Base-by-base conservation (phyloP, 2,797 vertebrate genomes). In the Sebastes goodei region DNA sequence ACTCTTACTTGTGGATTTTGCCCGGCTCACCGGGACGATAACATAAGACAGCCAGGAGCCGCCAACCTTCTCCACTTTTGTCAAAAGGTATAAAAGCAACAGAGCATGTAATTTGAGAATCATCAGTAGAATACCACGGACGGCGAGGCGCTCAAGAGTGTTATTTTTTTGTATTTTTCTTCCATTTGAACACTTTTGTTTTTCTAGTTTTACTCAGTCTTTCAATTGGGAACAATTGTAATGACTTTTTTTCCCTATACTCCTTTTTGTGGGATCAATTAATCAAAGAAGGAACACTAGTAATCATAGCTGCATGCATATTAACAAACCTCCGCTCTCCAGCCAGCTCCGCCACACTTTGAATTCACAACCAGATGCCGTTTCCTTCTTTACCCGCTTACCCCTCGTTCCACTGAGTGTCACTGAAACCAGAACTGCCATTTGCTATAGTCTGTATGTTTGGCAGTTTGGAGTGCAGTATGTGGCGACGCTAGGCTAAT, bases 401-500 rank as follows among this genome's bases (percentile, higher is more conserved):
- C 52, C 63, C 62, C 57, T 77, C 20, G 1, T 82, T 84, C 82
- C 66, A 56, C 60, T 63, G 55, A 76, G 77, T 84, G 64, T 76
- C 79, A 82, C 15, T 55, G 74, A 69, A 82, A 83, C 35, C 80
- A 83, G 74, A 89, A 42, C 33, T 88, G 78, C 76, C 72, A 71
- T 89, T 89, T 89, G 59, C 71, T 72, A 12, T 72, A 12, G 55
- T 78, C 65, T 75, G 46, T 81, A 10, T 81, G 67, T 84, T 82
- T 77, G 76, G 75, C 74, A 81, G 77, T 75, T 76, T 76, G 30
- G 29, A 59, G 33, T 72, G 17, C 56, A 68, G 59, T 85, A 38
- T 86, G 78, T 86, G 56, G 76, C 71, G 71, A 88, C 82, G 83
- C 76, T 63, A 11, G 21, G 73, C 80, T 93, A 93, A 92, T 91